Base-by-base conservation (phyloP, 2,888 invertebrate genomes). In the Amphipoea lucens region DNA sequence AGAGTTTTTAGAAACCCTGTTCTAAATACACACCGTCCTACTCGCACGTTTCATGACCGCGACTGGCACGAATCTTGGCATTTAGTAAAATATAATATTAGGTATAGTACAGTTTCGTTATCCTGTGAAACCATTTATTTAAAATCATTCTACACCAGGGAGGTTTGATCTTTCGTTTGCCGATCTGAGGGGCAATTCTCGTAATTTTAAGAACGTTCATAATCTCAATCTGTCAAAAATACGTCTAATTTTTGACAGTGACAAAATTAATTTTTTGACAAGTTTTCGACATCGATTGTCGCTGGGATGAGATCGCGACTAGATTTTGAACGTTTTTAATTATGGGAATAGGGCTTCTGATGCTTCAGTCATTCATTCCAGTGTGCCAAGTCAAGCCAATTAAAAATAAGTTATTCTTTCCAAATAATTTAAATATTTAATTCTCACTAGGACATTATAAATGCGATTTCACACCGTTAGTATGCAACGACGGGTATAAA, bases 401-500 rank as follows among this genome's bases (percentile, higher is more conserved):
- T 74, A 74, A 54, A 81, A 57, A 69, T 83, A 83, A 78, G 79
- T 83, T 83, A 83, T n/a, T 48, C 85, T 87, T 87, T 87, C 88
- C 85, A 87, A 90, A 89, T 85, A 90, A 88, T 72, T 70, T 51
- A 51, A 81, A 87, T 79, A 85, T 85, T 84, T 74, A 40, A 83
- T 80, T 87, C 76, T 81, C 78, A 82, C 75, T 85, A 86, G 76
- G 83, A 84, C 70, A 79, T 85, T 88, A 85, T 92, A 92, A 91
- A 92, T 92, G 91, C 91, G 88, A 90, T 90, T 91, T 85, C 91
- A 92, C 90, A 90, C 91, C 76, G 87, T 90, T 92, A 92, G 87
- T 91, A 87, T 84, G 88, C 89, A 82, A 84, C 79, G 75, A 89
- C 77, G 66, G 84, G 85, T 90, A 87, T 84, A 89, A 91, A 90